Percentiles rank a stretch among this genome's conserved stretches.
Evolutionary conservation across 2,888 invertebrate species (phyloP).

Genomic region (Epinotia ramella): DNA sequence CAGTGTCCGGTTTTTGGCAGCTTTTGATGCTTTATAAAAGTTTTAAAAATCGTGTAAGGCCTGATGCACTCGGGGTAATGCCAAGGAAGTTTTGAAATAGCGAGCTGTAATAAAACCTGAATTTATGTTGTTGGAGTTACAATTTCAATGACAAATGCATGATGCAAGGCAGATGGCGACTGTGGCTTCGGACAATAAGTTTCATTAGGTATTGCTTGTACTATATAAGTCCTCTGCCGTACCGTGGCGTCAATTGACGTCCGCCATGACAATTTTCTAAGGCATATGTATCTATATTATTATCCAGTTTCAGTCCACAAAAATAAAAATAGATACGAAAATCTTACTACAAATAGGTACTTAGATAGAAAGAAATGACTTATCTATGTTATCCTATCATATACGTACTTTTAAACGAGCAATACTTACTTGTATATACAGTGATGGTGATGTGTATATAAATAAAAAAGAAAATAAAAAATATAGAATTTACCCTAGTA

Average conservation of each 20-base stretch:
- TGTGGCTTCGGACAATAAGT: background rate
- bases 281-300: too few relatives aligned
- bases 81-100: background rate
- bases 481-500: background rate
- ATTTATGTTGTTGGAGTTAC: background rate
- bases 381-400: too few relatives aligned
- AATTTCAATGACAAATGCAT: conserved; percentile 1
- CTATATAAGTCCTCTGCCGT: background rate
- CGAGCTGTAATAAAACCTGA: background rate
- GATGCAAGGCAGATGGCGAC: background rate
- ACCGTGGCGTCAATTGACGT: background rate
- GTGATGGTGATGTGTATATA: too few relatives aligned
- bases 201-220: background rate
- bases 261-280: background rate
- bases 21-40: conserved; percentile 28
- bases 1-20: conserved; percentile 38
- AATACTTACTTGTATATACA: too few relatives aligned
- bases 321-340: too few relatives aligned
- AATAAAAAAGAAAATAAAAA: too few relatives aligned
- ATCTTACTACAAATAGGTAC: too few relatives aligned
- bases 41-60: conserved; percentile 11
- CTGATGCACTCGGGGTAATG: background rate
- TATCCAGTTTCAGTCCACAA: too few relatives aligned
- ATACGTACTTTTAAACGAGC: too few relatives aligned
- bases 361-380: too few relatives aligned